Percentiles rank a stretch among this genome's conserved stretches.
Conservation (phyloP, 2,888 invertebrate genomes). For the Cremastobaeus sp. region DNA sequence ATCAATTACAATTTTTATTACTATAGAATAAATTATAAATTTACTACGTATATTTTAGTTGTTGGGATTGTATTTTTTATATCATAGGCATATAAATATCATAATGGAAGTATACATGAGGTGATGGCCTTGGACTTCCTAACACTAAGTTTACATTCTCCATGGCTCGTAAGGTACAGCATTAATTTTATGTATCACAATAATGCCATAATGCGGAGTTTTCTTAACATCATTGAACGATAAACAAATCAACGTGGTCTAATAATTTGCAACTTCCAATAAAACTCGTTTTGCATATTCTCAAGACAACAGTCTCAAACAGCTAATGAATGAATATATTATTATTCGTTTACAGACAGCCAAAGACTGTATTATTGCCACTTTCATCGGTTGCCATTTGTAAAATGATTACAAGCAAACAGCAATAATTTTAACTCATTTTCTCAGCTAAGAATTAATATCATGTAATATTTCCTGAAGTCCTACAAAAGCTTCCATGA, state of each 20-base stretch:
- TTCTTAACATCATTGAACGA: constrained; percentile 29
- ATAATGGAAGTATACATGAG: constrained; percentile 73
- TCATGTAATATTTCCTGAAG: no score
- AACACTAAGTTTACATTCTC: constrained; percentile 74
- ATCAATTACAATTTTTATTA: constrained; percentile 45
- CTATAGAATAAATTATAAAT: constrained; percentile 28
- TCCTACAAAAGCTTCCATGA: no score
- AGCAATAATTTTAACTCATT: no score
- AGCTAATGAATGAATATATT: no score
- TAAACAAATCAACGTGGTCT: constrained; percentile 28
- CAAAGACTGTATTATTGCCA: no score
- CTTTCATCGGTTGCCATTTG: no score
- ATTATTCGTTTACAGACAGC: no score
- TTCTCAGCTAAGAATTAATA: no score
- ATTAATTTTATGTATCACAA: constrained; percentile 52
- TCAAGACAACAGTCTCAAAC: not conserved
- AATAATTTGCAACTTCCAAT: constrained; percentile 3
- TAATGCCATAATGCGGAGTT: constrained; percentile 41
- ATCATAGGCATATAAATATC: constrained; percentile 23
- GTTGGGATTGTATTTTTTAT: constrained; percentile 23
- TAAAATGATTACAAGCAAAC: no score
- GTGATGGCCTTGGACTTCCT: constrained; percentile 77
- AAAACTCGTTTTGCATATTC: constrained; percentile 4
- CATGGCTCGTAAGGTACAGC: constrained; percentile 60
- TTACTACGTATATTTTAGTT: constrained; percentile 33